These are phyloP conservation scores for Hipposideros armiger DNA, from an alignment of 2,113 vertebrate species.

Conservation along the genomic window DNA sequence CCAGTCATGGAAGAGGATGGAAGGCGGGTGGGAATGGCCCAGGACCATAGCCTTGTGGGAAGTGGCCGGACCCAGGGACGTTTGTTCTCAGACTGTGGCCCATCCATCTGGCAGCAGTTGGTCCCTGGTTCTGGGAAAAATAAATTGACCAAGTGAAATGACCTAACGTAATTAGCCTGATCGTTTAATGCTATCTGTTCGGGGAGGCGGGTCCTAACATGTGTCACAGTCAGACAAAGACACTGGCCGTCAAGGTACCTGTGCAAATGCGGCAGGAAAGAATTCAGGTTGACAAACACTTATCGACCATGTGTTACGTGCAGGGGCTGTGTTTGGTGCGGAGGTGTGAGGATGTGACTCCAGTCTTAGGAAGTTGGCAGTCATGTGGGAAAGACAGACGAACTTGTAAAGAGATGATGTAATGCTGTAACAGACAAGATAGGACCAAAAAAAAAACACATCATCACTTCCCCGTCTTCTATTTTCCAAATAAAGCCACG, in stretches of 20 bases:
- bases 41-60: neutral
- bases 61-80: neutral
- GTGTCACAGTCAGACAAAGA: neutral
- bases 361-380: neutral
- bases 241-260: neutral
- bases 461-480: neutral
- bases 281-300: neutral
- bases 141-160: neutral
- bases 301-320: neutral
- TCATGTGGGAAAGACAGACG: neutral
- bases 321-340: neutral
- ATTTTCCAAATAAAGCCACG: neutral
- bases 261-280: neutral
- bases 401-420: neutral
- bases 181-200: neutral
- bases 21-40: neutral
- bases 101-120: neutral
- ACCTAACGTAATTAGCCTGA: neutral
- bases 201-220: neutral
- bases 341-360: neutral
- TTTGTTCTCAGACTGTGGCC: neutral
- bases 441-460: neutral
- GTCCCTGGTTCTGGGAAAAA: conserved; percentile 23
- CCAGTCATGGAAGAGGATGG: neutral
- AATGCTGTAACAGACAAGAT: neutral